Evolutionary conservation across 2,888 invertebrate genomes (phyloP).

Genomic region (Octodonta nipae): DNA sequence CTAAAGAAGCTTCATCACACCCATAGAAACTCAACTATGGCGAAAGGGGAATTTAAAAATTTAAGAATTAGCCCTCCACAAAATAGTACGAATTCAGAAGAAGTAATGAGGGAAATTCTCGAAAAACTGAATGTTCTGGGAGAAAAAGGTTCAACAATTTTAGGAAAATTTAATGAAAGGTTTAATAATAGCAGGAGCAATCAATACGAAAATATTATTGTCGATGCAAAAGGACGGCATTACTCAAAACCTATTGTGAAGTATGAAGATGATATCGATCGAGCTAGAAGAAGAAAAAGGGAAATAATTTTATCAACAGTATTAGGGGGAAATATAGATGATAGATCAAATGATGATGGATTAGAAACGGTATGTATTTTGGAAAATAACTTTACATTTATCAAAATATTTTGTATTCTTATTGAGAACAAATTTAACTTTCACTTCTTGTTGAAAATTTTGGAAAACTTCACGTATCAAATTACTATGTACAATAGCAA

Average conservation of each 20-base stretch:
- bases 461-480: too few species aligned
- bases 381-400: too few species aligned
- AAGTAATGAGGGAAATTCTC: constrained; percentile 47
- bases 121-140: constrained; percentile 45
- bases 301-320: constrained; percentile 40
- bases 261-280: constrained; percentile 28
- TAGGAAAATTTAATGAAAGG: constrained; percentile 42
- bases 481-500: too few species aligned
- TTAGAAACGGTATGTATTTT: too few species aligned
- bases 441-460: too few species aligned
- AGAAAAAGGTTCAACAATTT: constrained; percentile 41
- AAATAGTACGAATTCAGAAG: constrained; percentile 36
- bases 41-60: constrained; percentile 32
- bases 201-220: constrained; percentile 8
- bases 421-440: too few species aligned
- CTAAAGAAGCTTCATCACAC: constrained; percentile 15
- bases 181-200: constrained; percentile 15
- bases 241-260: constrained; percentile 26
- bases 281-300: constrained; percentile 33
- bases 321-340: constrained; percentile 42
- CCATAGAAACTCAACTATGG: constrained; percentile 40
- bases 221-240: constrained; percentile 24
- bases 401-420: too few species aligned
- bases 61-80: constrained; percentile 22
- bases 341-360: constrained; percentile 46